These are phyloP conservation scores for Zoanthus sociatus DNA, from an alignment of 92 coral and sea anemone genomes.

Conservation along the genomic window DNA sequence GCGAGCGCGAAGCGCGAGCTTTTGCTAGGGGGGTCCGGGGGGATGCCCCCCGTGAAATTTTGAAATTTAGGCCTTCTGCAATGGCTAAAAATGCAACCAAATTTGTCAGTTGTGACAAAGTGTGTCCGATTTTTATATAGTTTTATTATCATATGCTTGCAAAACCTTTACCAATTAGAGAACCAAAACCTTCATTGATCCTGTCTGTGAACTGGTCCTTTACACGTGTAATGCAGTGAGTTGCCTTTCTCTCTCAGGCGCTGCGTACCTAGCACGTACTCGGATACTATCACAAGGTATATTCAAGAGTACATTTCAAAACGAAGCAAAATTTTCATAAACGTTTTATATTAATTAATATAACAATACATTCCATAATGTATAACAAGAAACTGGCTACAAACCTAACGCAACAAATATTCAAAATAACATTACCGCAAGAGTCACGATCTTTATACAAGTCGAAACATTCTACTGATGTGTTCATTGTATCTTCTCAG, in stretches of 20 bases:
- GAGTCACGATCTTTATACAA: slow-evolving; percentile 50
- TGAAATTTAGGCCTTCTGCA: slow-evolving; percentile 33
- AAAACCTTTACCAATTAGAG: slow-evolving; percentile 41
- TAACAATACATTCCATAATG: slow-evolving; percentile 47
- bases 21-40: not conserved
- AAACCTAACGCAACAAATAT: slow-evolving; percentile 46
- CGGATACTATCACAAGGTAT: slow-evolving; percentile 38
- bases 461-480: slow-evolving; percentile 51
- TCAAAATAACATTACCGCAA: slow-evolving; percentile 47
- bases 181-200: slow-evolving; percentile 40
- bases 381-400: slow-evolving; percentile 47
- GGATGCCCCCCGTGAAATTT: slow-evolving; percentile 35
- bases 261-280: slow-evolving; percentile 38
- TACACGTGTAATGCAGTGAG: slow-evolving; percentile 43
- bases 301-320: slow-evolving; percentile 43
- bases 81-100: slow-evolving; percentile 38
- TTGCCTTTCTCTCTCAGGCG: slow-evolving; percentile 34
- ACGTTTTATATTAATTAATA: slow-evolving; percentile 37
- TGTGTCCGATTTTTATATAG: slow-evolving; percentile 43
- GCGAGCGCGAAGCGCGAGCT: not conserved
- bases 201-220: slow-evolving; percentile 43
- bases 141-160: slow-evolving; percentile 40
- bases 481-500: slow-evolving; percentile 49
- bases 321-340: slow-evolving; percentile 34
- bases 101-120: not conserved